phyloP scores from a whole-genome alignment of 2,888 invertebrate species.

The Pseudeuparius sepicola region DNA sequence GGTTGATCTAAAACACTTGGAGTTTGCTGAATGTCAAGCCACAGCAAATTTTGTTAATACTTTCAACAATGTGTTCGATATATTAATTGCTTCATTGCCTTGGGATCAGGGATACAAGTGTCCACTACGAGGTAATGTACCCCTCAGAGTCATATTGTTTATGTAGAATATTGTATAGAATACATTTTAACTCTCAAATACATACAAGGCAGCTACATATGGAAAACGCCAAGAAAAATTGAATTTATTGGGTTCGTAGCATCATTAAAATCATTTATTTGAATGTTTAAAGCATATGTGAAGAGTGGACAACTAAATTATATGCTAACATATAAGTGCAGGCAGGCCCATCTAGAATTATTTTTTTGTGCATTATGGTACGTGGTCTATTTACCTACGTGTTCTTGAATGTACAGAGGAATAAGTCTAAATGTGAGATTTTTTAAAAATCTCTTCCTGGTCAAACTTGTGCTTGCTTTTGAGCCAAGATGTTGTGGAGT shows the following conservation, averaged over 20 bases:
- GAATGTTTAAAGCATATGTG: conserved; percentile 14
- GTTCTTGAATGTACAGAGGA: too few relatives aligned
- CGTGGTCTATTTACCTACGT: too few relatives aligned
- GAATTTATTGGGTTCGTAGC: conserved; percentile 14
- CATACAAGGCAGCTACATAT: conserved; percentile 7
- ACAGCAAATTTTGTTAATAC: conserved; percentile 8
- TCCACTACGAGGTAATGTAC: too few relatives aligned
- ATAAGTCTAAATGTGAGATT: too few relatives aligned
- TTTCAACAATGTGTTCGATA: conserved; percentile 9
- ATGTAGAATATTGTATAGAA: too few relatives aligned
- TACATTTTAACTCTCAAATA: conserved; percentile 13
- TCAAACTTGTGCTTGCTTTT: too few relatives aligned
- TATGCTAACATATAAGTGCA: conserved; percentile 12
- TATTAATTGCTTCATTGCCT: conserved; percentile 10
- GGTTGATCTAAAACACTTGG: conserved; percentile 9
- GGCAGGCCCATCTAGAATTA: conserved; percentile 14
- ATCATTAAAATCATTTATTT: conserved; percentile 6
- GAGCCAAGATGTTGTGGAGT: too few relatives aligned
- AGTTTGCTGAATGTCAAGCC: too few relatives aligned
- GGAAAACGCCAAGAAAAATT: conserved; percentile 11
- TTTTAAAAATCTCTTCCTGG: too few relatives aligned
- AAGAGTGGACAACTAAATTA: conserved; percentile 7
- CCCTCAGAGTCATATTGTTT: too few relatives aligned
- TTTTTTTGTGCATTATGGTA: conserved; percentile 14
- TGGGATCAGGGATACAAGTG: too few relatives aligned